phyloP scores from a whole-genome alignment of 1,140 invertebrate genomes.

The Mya arenaria region DNA sequence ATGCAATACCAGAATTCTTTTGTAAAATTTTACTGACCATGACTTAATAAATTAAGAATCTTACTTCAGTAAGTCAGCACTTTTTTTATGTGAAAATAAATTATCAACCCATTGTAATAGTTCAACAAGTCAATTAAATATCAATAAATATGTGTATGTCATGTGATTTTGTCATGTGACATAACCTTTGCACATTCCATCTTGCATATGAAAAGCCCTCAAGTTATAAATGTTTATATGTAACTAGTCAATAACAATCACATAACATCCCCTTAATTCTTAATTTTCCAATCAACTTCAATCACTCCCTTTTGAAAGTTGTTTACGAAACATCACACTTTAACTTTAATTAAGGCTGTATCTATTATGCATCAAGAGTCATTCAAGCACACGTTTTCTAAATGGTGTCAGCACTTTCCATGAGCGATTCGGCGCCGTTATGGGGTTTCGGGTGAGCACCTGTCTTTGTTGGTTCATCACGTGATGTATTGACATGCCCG shows the following conservation, averaged over 20 bases:
- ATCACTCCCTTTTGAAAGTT: not conserved
- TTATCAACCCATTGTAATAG: too few species aligned
- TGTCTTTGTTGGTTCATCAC: slow-evolving; percentile 21
- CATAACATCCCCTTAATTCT: not conserved
- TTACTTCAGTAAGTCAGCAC: too few species aligned
- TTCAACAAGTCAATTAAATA: too few species aligned
- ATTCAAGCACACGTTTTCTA: not conserved
- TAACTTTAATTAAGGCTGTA: not conserved
- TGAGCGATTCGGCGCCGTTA: slow-evolving; percentile 20
- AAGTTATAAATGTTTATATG: not conserved
- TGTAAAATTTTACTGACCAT: too few species aligned
- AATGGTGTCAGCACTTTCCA: slow-evolving; percentile 48
- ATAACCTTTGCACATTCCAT: too few species aligned
- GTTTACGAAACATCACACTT: not conserved
- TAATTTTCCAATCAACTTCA: not conserved
- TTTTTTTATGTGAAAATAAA: too few species aligned
- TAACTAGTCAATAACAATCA: not conserved
- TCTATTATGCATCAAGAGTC: not conserved
- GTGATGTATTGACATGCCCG: slow-evolving; percentile 40
- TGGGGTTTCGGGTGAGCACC: slow-evolving; percentile 1
- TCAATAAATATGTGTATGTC: too few species aligned
- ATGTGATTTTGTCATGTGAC: too few species aligned
- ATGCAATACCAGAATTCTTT: too few species aligned
- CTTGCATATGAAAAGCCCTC: too few species aligned
- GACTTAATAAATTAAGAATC: too few species aligned